phyloP scores from a whole-genome alignment of 2,888 invertebrate species.

The Elegia similella region DNA sequence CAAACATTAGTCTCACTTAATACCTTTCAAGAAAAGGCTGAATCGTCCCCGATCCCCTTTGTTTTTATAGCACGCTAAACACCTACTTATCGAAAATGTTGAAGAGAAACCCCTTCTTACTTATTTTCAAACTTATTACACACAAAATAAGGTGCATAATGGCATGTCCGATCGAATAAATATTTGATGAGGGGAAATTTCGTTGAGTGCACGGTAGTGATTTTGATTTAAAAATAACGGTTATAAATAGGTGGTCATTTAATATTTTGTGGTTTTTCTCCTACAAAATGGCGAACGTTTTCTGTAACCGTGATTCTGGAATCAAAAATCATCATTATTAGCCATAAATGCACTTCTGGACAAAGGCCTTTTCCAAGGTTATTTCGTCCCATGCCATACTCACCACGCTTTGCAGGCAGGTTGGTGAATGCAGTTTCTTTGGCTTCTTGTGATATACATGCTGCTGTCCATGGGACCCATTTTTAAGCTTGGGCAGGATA shows the following conservation, averaged over 20 bases:
- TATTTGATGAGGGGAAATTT: background rate
- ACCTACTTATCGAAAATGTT: constrained; percentile 4
- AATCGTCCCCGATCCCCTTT: constrained; percentile 9
- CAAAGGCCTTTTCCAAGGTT: too few species aligned
- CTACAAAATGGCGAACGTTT: background rate
- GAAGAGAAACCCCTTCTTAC: background rate
- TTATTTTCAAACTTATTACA: background rate
- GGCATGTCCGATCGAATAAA: background rate
- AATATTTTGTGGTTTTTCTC: background rate
- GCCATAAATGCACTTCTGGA: too few species aligned
- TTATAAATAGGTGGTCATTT: background rate
- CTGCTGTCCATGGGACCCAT: too few species aligned
- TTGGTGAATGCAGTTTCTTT: too few species aligned
- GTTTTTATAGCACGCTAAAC: constrained; percentile 9
- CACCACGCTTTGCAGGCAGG: too few species aligned
- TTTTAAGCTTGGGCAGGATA: too few species aligned
- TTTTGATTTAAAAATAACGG: background rate
- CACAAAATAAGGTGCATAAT: background rate
- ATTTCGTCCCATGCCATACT: too few species aligned
- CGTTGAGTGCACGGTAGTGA: background rate
- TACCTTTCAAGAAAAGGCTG: background rate
- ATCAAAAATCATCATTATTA: too few species aligned
- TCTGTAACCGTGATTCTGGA: too few species aligned
- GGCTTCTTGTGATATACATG: too few species aligned
- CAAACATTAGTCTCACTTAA: background rate